Evolutionary conservation across 64 coral and sea anemone species (phyloP).

Genomic region (Porites australiensis): DNA sequence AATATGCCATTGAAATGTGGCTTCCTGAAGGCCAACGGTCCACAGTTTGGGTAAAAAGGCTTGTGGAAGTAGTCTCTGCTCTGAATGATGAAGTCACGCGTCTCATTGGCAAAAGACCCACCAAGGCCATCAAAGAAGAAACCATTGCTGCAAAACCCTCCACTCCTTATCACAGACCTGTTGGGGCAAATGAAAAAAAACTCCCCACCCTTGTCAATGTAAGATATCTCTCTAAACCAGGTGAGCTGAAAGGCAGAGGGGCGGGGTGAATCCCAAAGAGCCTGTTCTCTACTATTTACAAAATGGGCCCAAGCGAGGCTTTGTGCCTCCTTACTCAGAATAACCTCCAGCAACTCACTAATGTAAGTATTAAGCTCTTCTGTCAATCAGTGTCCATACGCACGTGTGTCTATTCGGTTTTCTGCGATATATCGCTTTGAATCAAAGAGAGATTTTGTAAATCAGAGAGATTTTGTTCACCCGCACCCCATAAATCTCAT

Average conservation of each 20-base stretch:
- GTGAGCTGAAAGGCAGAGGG: conserved; percentile 30
- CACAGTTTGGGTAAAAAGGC: neutral
- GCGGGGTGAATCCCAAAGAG: conserved; percentile 35
- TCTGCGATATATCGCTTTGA: neutral
- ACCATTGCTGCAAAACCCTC: conserved; percentile 5
- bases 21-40: conserved; percentile 10
- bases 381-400: neutral
- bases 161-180: neutral
- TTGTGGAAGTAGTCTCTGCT: conserved; percentile 5
- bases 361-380: neutral
- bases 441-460: neutral
- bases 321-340: neutral
- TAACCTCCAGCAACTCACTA: no score
- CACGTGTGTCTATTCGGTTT: neutral
- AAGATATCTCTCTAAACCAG: conserved; percentile 49
- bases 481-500: neutral
- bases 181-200: conserved; percentile 44
- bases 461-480: neutral
- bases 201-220: conserved; percentile 28
- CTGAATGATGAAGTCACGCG: conserved; percentile 30
- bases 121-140: neutral
- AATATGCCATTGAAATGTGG: conserved; percentile 46
- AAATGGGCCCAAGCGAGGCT: neutral
- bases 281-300: neutral
- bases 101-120: conserved; percentile 3